Conservation (phyloP, 2,113 vertebrate species). For the Dendrocopos noguchii region DNA sequence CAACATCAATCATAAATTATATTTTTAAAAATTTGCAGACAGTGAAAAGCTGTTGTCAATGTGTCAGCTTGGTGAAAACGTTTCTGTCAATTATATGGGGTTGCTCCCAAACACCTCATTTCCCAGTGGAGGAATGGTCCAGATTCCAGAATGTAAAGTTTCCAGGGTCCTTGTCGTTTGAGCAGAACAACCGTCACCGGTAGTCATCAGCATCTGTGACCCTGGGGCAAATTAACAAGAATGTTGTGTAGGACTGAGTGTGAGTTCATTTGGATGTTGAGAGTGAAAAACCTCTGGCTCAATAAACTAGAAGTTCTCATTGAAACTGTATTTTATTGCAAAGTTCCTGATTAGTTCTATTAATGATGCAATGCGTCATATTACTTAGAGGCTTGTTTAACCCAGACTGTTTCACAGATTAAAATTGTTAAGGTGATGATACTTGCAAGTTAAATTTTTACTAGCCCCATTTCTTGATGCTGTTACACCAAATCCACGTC, state of each 20-base stretch:
- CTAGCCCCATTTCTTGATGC: neutral
- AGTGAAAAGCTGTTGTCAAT: neutral
- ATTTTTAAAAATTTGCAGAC: neutral
- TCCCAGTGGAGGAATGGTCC: conserved; percentile 33
- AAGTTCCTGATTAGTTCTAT: neutral
- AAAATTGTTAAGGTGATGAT: neutral
- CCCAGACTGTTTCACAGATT: neutral
- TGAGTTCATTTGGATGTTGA: conserved; percentile 2
- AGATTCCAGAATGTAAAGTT: conserved; percentile 21
- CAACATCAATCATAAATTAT: neutral
- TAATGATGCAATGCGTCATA: neutral
- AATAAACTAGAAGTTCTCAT: neutral
- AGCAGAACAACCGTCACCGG: neutral
- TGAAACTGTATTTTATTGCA: neutral
- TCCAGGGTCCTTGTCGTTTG: conserved; percentile 9
- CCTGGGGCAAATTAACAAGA: conserved; percentile 16
- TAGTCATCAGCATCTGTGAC: neutral
- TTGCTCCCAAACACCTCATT: conserved; percentile 4
- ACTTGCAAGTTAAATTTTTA: neutral
- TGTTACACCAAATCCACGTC: neutral
- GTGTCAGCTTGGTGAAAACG: neutral
- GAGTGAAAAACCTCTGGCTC: conserved; percentile 5
- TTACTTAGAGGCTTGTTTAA: neutral
- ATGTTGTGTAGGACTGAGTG: neutral
- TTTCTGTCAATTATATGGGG: neutral